phyloP scores from a whole-genome alignment of 2,113 vertebrate species.

The Sterna hirundo region DNA sequence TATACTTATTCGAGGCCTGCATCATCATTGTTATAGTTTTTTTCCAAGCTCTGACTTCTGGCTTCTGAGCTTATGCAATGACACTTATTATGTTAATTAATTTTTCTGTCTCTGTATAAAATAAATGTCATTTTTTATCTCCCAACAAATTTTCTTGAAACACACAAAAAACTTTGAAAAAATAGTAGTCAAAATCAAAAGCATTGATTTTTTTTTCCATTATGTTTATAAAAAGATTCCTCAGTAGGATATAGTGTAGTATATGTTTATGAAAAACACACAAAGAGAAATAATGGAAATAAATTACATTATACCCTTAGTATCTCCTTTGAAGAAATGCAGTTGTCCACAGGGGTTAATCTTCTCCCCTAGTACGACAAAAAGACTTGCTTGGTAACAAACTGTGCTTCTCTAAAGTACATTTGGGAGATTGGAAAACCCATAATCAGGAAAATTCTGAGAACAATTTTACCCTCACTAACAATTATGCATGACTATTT shows the following conservation, averaged over 20 bases:
- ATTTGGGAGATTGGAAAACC: neutral
- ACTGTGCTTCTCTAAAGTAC: neutral
- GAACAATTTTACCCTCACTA: neutral
- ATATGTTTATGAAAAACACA: neutral
- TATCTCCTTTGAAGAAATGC: neutral
- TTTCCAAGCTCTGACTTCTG: neutral
- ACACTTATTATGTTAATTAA: neutral
- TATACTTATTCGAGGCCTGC: neutral
- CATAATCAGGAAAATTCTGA: neutral
- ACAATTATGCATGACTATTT: neutral
- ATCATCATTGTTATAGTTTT: neutral
- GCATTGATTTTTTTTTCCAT: accelerated
- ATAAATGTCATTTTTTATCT: neutral
- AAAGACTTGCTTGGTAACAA: neutral
- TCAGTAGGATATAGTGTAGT: neutral
- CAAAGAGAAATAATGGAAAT: neutral
- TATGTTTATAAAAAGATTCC: neutral
- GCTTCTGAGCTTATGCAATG: neutral
- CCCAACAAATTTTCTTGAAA: neutral
- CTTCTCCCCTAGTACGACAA: neutral
- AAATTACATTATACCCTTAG: neutral
- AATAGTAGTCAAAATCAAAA: neutral
- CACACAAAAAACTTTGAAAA: neutral
- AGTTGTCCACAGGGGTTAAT: neutral
- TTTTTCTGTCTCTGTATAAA: neutral